A percentile compares a stretch with the other conserved stretches of the same genome.
phyloP scores from a whole-genome alignment of 2,888 invertebrate species.

The Sminthurides aquaticus region DNA sequence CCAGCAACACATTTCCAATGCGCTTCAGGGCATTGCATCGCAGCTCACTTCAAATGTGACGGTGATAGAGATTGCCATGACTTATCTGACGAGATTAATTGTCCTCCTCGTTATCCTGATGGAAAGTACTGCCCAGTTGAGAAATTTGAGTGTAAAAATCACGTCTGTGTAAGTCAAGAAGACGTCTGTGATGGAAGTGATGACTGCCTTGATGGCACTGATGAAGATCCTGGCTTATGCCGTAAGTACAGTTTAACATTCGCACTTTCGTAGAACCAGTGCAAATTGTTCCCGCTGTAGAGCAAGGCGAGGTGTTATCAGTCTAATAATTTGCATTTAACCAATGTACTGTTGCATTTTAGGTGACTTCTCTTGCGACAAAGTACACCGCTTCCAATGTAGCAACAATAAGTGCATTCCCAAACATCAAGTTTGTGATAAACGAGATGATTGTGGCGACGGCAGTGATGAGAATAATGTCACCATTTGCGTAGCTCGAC shows the following conservation, averaged over 20 bases:
- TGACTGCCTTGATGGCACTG: slow-evolving; percentile 86
- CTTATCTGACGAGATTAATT: slow-evolving; percentile 80
- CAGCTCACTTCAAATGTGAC: slow-evolving; percentile 51
- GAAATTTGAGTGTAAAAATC: slow-evolving; percentile 85
- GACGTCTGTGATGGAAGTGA: slow-evolving; percentile 89
- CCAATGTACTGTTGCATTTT: slow-evolving; percentile 17
- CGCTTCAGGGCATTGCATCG: slow-evolving; percentile 84
- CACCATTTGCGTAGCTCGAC: slow-evolving; percentile 71
- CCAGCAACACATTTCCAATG: slow-evolving; percentile 82
- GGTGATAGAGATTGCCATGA: slow-evolving; percentile 50
- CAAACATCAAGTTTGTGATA: slow-evolving; percentile 70
- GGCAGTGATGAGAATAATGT: slow-evolving; percentile 93
- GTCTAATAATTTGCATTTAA: not conserved
- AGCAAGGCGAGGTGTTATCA: too few relatives aligned
- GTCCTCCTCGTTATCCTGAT: slow-evolving; percentile 78
- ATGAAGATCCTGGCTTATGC: slow-evolving; percentile 73
- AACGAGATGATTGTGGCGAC: slow-evolving; percentile 86
- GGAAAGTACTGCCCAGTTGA: slow-evolving; percentile 82
- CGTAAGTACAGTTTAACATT: too few relatives aligned
- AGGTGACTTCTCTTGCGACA: slow-evolving; percentile 77
- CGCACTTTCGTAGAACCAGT: too few relatives aligned
- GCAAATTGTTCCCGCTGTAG: too few relatives aligned
- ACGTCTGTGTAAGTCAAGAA: slow-evolving; percentile 78
- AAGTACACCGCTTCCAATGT: slow-evolving; percentile 77
- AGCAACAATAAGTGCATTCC: slow-evolving; percentile 79